These are phyloP conservation scores for Ctenochaetus hawaiiensis DNA, from an alignment of 2,797 vertebrate species.

Conservation along the genomic window DNA sequence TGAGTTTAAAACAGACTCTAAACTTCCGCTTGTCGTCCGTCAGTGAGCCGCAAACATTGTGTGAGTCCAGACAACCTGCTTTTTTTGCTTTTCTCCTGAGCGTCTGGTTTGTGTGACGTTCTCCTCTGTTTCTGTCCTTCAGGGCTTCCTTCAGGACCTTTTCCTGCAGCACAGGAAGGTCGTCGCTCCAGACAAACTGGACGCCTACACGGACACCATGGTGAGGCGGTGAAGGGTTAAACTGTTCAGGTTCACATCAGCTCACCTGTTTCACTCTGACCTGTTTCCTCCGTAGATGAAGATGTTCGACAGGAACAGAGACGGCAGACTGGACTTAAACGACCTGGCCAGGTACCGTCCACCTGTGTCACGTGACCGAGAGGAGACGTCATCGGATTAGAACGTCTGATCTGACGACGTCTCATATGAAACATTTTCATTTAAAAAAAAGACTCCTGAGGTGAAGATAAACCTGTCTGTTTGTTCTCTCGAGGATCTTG, in stretches of 20 bases:
- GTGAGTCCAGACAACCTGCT: too few relatives aligned
- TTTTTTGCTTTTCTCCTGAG: too few relatives aligned
- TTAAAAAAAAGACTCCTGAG: not conserved
- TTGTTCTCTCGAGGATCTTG: constrained; percentile 86
- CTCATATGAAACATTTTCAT: not conserved
- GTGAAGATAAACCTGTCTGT: not conserved
- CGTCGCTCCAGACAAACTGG: constrained; percentile 86
- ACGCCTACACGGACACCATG: constrained; percentile 90
- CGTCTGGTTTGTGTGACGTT: too few relatives aligned
- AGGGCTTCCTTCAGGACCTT: constrained; percentile 93
- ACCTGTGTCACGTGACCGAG: not conserved
- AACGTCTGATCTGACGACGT: not conserved
- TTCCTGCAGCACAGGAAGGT: constrained; percentile 88
- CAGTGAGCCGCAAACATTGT: too few relatives aligned
- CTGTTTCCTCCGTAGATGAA: constrained; percentile 88
- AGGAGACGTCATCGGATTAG: not conserved
- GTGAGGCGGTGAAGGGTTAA: constrained; percentile 68
- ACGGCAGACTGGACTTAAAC: constrained; percentile 91
- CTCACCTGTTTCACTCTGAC: rapidly evolving
- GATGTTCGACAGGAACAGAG: constrained; percentile 93
- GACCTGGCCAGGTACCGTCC: constrained; percentile 91
- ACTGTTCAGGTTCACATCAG: not conserved
- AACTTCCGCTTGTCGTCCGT: too few relatives aligned
- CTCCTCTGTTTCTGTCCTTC: constrained; percentile 8
- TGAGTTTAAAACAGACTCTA: too few relatives aligned